Conservation (phyloP, 2,888 invertebrate genomes). For the Andrena chrysosceles region DNA sequence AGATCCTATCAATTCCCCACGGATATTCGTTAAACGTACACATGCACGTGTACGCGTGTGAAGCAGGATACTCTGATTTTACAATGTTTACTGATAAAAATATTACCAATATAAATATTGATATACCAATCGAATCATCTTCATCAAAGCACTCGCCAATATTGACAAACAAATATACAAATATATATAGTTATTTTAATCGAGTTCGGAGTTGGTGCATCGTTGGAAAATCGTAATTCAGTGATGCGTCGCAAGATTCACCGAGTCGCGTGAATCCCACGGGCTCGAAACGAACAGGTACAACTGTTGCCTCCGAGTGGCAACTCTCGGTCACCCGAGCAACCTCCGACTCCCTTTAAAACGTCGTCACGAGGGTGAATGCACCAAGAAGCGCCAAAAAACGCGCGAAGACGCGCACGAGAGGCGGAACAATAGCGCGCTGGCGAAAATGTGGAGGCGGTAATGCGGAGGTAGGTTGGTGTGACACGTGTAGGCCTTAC, state of each 20-base stretch:
- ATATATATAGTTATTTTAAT: background rate
- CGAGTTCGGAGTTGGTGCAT: background rate
- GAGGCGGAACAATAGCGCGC: conserved; percentile 39
- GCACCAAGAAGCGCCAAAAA: conserved; percentile 42
- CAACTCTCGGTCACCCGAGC: background rate
- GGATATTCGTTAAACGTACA: no score
- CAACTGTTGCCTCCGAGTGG: background rate
- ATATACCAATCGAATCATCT: background rate
- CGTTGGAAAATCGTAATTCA: background rate
- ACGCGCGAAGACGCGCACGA: background rate
- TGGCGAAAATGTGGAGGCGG: conserved; percentile 35
- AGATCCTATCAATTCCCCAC: no score
- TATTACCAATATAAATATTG: background rate
- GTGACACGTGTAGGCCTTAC: conserved; percentile 24
- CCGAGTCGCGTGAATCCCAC: background rate
- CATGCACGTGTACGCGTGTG: background rate
- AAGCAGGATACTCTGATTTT: background rate
- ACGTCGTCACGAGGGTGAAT: conserved; percentile 34
- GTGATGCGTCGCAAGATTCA: background rate
- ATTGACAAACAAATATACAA: background rate
- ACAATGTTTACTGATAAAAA: background rate
- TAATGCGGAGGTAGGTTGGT: conserved; percentile 33
- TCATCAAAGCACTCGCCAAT: background rate
- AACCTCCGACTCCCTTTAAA: background rate
- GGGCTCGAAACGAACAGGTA: background rate